Conservation (phyloP, 2,888 invertebrate genomes). For the Drosophila meridiana region DNA sequence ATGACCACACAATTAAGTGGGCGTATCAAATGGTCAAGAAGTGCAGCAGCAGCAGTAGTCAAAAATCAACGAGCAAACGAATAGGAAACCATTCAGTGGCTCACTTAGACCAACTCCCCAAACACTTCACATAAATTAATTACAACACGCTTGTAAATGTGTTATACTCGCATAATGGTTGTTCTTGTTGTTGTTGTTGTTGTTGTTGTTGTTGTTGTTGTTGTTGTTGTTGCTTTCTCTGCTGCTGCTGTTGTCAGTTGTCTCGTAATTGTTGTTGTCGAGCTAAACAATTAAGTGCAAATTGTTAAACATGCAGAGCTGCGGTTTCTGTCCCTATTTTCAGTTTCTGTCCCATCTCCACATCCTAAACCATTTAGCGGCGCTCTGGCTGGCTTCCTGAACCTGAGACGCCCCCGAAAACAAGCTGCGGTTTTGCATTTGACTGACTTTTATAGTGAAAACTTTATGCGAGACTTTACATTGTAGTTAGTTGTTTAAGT, state of each 20-base stretch:
- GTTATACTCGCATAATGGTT: constrained; percentile 42
- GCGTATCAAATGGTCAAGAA: constrained; percentile 30
- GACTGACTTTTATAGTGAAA: constrained; percentile 29
- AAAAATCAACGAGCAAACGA: constrained; percentile 21
- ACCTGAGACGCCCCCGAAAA: constrained; percentile 11
- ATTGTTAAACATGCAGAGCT: constrained; percentile 61
- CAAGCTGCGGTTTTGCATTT: constrained; percentile 50
- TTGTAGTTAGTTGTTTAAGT: constrained; percentile 20
- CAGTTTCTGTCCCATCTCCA: neutral
- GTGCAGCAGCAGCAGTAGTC: neutral
- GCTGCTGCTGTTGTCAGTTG: no score
- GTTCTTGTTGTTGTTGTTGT: constrained; percentile 39
- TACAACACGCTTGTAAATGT: constrained; percentile 63
- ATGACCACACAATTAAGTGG: constrained; percentile 48
- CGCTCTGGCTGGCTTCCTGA: constrained; percentile 4
- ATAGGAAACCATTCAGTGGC: constrained; percentile 17
- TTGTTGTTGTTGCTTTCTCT: constrained; percentile 15
- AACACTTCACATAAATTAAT: constrained; percentile 74
- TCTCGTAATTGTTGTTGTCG: constrained; percentile 36
- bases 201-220: constrained; percentile 35
- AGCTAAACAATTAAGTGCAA: constrained; percentile 63
- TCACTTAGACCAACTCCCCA: constrained; percentile 32
- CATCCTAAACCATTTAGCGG: neutral
- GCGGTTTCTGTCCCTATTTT: constrained; percentile 41
- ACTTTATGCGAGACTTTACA: constrained; percentile 19